Evolutionary conservation across 2,888 invertebrate genomes (phyloP).

Genomic region (Melanotus villosus): DNA sequence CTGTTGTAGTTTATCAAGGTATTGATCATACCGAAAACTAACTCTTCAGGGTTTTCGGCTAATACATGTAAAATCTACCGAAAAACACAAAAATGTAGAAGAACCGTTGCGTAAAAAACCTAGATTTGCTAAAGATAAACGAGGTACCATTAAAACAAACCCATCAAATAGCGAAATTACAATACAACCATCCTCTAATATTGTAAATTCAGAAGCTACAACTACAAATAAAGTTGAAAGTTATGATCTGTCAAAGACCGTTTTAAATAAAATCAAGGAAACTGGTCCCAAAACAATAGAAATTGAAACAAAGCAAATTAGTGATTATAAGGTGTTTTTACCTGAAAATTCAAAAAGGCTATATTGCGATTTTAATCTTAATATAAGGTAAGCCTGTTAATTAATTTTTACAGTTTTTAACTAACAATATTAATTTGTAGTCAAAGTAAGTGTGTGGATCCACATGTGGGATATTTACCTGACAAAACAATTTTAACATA

Average conservation of each 20-base stretch:
- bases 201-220: not conserved
- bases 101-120: constrained; percentile 22
- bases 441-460: constrained; percentile 37
- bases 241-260: not conserved
- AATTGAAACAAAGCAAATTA: constrained; percentile 17
- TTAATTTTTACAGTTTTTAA: not conserved
- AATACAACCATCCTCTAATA: too few species aligned
- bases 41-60: constrained; percentile 56
- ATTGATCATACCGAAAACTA: constrained; percentile 60
- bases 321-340: constrained; percentile 57
- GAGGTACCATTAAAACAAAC: too few species aligned
- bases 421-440: constrained; percentile 40
- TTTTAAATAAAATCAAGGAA: constrained; percentile 54
- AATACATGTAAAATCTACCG: not conserved
- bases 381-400: constrained; percentile 18
- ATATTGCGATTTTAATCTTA: constrained; percentile 52
- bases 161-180: too few species aligned
- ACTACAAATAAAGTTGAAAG: not conserved
- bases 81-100: constrained; percentile 11
- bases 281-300: constrained; percentile 52
- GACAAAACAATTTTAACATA: constrained; percentile 54
- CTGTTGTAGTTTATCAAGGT: constrained; percentile 68
- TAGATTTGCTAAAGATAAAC: not conserved
- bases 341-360: constrained; percentile 51
- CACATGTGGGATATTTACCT: constrained; percentile 43